phyloP scores from a whole-genome alignment of 2,113 vertebrate genomes.

The Petrocephalus zakoni region DNA sequence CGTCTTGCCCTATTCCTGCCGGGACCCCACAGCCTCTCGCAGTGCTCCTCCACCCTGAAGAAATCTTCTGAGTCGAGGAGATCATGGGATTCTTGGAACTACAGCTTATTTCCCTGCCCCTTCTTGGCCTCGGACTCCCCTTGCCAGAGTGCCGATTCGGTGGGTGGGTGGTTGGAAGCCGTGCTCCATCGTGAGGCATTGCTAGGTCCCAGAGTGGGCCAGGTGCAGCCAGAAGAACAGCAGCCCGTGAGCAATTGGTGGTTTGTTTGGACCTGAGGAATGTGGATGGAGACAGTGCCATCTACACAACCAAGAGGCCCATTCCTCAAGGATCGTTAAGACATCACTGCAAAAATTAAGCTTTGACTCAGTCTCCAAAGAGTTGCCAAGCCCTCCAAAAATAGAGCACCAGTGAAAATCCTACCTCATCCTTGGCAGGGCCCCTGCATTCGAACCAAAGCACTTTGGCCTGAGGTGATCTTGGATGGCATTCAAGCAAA shows the following conservation, averaged over 20 bases:
- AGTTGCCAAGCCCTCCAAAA: background rate
- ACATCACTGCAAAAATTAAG: background rate
- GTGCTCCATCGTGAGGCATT: constrained; percentile 88
- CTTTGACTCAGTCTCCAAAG: background rate
- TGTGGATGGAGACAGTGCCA: background rate
- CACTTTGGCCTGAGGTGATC: constrained; percentile 86
- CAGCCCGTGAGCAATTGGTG: constrained; percentile 83
- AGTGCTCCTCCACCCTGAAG: constrained; percentile 88
- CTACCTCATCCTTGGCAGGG: constrained; percentile 75
- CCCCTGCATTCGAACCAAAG: constrained; percentile 79
- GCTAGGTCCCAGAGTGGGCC: constrained; percentile 77
- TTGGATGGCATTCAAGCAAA: constrained; percentile 82
- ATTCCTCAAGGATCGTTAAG: background rate
- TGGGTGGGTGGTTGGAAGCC: too few relatives aligned
- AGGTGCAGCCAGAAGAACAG: constrained; percentile 72
- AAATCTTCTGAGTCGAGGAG: constrained; percentile 87
- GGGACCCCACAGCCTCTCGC: constrained; percentile 90
- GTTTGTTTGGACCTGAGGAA: constrained; percentile 69
- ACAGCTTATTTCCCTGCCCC: constrained; percentile 43
- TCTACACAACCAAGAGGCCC: background rate
- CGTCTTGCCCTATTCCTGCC: constrained; percentile 82
- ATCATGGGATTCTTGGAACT: constrained; percentile 88
- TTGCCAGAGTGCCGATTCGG: constrained; percentile 54
- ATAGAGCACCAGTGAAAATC: background rate
- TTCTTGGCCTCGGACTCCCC: constrained; percentile 49